Base-by-base conservation (phyloP, 2,888 invertebrate genomes). In the Brenthis daphne region DNA sequence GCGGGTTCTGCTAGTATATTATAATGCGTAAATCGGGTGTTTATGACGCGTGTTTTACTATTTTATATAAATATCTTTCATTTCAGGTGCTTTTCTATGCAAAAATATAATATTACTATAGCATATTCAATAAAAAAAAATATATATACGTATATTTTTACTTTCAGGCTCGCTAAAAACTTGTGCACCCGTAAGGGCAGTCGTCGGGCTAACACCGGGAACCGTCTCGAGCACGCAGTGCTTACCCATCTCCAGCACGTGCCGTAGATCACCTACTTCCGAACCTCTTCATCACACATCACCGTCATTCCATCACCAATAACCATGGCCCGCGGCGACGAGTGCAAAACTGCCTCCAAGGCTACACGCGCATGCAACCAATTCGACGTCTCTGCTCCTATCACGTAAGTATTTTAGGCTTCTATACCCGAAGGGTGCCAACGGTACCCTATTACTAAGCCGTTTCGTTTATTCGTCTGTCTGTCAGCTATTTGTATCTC, bases 171-270 rank as follows among this genome's bases (percentile, higher is more conserved):
- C 88, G 95, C 95, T 75, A 97, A 97, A 93, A 96, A 97, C 90
- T 94, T 97, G 79, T 94, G 94, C 82, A 96, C 96, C 71, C 95
- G 95, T 80, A 96, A 97, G 94, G 96, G 97, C 78, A 97, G 97
- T 80, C 95, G 97, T 80, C 95, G 95, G 77, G 97, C 96, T 77
- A 97, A 97, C 93, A 95, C 96, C 87, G 97, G 96, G 77, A 97
- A 97, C 93, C 94, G 95, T 70, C 90, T 97, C 88, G 97, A 97
- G 94, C 95, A 97, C 86, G 94, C 96, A 82, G 97, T 97, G 56
- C 94, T 97, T 60, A 97, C 96, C 63, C 96, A 95, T 84, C 93
- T 97, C 64, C 96, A 97, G 87, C 97, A 96, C 96, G 97, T 97
- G 74, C 97, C 97, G 77, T 97, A 96, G 95, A 75, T 85, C 65